These are phyloP conservation scores for Brachypodius melanocephalos DNA, from an alignment of 2,113 vertebrate genomes.

Conservation along the genomic window DNA sequence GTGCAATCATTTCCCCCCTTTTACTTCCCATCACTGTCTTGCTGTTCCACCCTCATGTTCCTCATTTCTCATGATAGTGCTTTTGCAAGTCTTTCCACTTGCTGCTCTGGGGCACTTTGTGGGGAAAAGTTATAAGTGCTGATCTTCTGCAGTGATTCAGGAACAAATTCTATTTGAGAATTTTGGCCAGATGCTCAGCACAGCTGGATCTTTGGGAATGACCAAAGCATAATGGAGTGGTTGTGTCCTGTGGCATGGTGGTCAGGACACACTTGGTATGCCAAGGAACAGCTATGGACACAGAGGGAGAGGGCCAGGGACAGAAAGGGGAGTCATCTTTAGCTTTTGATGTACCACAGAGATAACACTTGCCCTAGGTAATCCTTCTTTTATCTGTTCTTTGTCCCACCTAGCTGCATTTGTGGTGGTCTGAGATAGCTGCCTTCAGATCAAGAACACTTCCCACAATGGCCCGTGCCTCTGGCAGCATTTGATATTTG, in stretches of 20 bases:
- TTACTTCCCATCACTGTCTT: constrained; percentile 18
- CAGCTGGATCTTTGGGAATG: neutral
- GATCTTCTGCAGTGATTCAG: neutral
- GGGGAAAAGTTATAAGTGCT: neutral
- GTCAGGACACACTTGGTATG: neutral
- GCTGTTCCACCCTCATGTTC: constrained; percentile 46
- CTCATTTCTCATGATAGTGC: neutral
- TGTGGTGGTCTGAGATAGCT: neutral
- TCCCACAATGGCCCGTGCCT: neutral
- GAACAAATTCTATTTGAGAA: neutral
- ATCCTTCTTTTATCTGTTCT: neutral
- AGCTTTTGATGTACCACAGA: neutral
- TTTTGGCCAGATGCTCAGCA: neutral
- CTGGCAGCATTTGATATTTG: neutral
- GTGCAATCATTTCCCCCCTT: constrained; percentile 24
- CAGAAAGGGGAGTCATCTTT: neutral
- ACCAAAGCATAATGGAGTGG: fast-evolving
- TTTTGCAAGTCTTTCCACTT: constrained; percentile 17
- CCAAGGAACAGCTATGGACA: neutral
- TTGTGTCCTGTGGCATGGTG: neutral
- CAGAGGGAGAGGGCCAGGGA: neutral
- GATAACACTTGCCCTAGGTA: neutral
- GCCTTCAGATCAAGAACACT: neutral
- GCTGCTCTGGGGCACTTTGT: neutral
- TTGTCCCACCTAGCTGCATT: neutral